phyloP scores from a whole-genome alignment of 2,797 vertebrate genomes.

The Sebastes nivosus region DNA sequence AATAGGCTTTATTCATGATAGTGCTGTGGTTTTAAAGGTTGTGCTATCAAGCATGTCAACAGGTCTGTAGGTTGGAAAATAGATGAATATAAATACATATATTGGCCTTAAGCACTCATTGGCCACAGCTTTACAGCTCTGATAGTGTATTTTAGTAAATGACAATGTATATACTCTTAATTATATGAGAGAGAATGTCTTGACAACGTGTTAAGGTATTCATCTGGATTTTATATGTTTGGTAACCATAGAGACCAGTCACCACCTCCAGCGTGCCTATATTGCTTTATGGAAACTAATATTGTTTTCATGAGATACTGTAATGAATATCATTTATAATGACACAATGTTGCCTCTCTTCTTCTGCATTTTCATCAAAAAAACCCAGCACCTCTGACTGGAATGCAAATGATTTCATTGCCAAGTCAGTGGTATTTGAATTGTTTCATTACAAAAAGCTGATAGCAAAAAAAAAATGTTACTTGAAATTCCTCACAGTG shows the following conservation, averaged over 20 bases:
- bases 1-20: not conserved
- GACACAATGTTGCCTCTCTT: constrained; percentile 25
- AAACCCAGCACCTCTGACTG: constrained; percentile 9
- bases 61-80: not conserved
- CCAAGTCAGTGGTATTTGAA: constrained; percentile 25
- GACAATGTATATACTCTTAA: not conserved
- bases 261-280: not conserved
- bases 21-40: not conserved
- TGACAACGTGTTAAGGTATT: not conserved
- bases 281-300: constrained; percentile 46
- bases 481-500: constrained; percentile 16
- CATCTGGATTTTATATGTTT: constrained; percentile 10
- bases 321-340: constrained; percentile 50
- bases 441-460: constrained; percentile 33
- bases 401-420: constrained; percentile 37
- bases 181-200: not conserved
- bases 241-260: constrained; percentile 22
- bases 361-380: constrained; percentile 54
- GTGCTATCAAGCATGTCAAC: not conserved
- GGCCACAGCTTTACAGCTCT: not conserved
- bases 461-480: not conserved
- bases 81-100: not conserved
- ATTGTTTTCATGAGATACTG: constrained; percentile 27
- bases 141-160: not conserved
- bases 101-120: not conserved